Conservation (phyloP, 1,140 invertebrate genomes). For the Gonatopus flavifemur region DNA sequence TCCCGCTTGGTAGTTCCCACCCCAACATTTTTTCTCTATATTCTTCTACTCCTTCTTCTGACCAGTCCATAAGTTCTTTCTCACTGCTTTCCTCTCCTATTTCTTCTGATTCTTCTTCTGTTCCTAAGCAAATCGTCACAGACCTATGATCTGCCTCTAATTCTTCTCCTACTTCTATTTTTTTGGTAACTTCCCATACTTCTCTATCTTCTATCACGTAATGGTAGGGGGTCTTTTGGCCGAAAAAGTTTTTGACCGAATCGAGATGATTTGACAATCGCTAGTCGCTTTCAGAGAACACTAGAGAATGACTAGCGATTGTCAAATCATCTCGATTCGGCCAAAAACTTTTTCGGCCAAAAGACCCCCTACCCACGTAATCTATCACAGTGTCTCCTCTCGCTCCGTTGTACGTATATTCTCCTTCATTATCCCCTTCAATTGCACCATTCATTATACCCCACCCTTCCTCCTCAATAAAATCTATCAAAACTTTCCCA, state of each 20-base stretch:
- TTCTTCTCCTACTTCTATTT: not conserved
- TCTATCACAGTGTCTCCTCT: constrained; percentile 21
- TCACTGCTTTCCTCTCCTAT: not conserved
- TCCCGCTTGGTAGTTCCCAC: no score
- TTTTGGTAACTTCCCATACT: not conserved
- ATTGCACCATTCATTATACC: constrained; percentile 14
- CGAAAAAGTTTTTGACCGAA: no score
- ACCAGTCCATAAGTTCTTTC: not conserved
- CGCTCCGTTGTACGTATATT: constrained; percentile 16
- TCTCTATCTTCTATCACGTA: constrained; percentile 8
- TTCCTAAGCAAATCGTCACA: not conserved
- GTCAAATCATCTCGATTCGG: no score
- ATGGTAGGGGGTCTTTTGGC: no score
- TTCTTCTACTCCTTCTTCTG: constrained; percentile 2
- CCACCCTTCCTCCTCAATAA: constrained; percentile 8
- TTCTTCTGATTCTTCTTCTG: not conserved
- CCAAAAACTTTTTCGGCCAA: no score
- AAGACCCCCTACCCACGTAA: no score
- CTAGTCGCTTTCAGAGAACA: no score
- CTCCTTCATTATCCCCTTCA: constrained; percentile 23
- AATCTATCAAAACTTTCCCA: constrained; percentile 4
- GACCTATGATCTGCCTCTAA: not conserved
- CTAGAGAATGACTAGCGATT: no score
- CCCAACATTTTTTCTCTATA: constrained; percentile 11
- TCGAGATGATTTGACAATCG: no score